A percentile compares a stretch with the other conserved stretches of the same genome.
phyloP scores from a whole-genome alignment of 2,113 vertebrate genomes.

The Neopipo cinnamomea region DNA sequence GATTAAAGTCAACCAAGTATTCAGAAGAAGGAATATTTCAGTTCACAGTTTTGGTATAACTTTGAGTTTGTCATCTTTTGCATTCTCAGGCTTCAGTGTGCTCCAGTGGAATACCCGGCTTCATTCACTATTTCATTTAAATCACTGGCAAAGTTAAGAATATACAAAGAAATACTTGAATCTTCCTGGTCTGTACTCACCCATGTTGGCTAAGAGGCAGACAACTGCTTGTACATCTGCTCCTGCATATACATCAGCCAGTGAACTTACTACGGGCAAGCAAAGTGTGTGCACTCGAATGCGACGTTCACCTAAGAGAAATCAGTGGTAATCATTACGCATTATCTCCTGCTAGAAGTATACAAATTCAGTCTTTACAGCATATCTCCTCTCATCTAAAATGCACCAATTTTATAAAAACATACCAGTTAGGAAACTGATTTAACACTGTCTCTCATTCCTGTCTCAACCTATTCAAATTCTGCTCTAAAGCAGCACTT shows the following conservation, averaged over 20 bases:
- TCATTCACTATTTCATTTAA: neutral
- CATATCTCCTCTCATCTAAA: neutral
- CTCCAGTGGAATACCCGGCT: neutral
- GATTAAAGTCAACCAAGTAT: neutral
- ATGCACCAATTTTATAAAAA: neutral
- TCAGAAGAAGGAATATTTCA: neutral
- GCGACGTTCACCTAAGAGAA: constrained; percentile 85
- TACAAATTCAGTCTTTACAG: neutral
- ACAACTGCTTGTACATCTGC: constrained; percentile 92
- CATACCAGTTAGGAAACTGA: neutral
- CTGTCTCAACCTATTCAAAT: neutral
- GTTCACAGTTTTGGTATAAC: neutral
- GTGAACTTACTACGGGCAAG: constrained; percentile 90
- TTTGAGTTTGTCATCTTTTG: neutral
- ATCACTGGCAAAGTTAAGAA: accelerated
- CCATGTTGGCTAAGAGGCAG: constrained; percentile 96
- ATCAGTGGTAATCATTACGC: neutral
- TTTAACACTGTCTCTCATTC: neutral
- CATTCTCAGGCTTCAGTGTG: neutral
- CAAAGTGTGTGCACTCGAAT: constrained; percentile 96
- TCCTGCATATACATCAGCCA: constrained; percentile 91
- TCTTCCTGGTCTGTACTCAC: constrained; percentile 69
- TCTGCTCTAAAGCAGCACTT: neutral
- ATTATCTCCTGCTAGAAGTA: neutral
- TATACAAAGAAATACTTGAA: neutral